Base-by-base conservation (phyloP, 2,113 vertebrate species). In the Malurus elegans region DNA sequence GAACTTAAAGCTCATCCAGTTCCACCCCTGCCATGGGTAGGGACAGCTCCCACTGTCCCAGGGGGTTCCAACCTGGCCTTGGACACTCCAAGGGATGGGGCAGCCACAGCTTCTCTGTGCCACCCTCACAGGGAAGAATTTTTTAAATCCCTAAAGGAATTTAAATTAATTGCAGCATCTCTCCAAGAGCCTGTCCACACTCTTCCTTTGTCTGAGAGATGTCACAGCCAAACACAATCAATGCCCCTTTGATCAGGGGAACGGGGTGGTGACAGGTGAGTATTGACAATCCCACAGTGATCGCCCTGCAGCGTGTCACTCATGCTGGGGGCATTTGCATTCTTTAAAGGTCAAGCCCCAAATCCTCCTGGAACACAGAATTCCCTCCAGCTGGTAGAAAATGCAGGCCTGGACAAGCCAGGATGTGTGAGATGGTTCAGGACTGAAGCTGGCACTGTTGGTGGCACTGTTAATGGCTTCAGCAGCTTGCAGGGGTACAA, bases 281-380 rank as follows among this genome's bases (percentile, higher is more conserved):
- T 98, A 99, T 98, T 97, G 99, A 99, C 98, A 98, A 97, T 95
- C 90, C 95, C 81, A 96, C 98, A 98, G 98, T 97, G 98, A 98
- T 98, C 97, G 84, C 14, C 65, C 98, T 96, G 95, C 93, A 81
- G 92, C 15, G 72, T 98, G 98, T 98, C 98, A 98, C 96, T 98
- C 98, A 98, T 42, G 58, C 84, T 60, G 90, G 96, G 92, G 94
- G 94, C 89, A 98, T 98, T 98, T 98, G 98, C 98, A 99, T 98
- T 97, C 98, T 98, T 97, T 98, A 98, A 99, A 99, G 98, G 98
- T 99, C 98, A 99, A 96, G 86, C 91, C 89, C 6, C 91, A 96
- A 92, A 93, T 56, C 95, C 83, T 93, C 90, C 91, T 20, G 71
- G 76, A 96, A 92, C 79, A 72, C 67, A 94, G 70, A 91, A 94